phyloP scores from a whole-genome alignment of 2,113 vertebrate species.

The Boulengeromyrus knoepffleri region DNA sequence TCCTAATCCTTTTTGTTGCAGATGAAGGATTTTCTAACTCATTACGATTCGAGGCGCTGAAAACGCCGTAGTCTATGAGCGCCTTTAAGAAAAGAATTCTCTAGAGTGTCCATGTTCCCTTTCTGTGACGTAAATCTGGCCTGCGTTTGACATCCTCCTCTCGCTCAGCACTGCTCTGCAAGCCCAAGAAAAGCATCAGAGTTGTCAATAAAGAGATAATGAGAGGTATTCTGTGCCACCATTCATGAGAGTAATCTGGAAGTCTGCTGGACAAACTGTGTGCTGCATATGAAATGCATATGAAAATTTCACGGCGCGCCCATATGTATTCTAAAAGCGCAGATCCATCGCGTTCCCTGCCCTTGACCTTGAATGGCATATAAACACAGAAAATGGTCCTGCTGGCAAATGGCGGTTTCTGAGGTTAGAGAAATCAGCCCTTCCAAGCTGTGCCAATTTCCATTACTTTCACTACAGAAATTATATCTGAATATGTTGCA shows the following conservation, averaged over 20 bases:
- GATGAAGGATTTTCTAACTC: constrained; percentile 74
- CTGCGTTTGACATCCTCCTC: background rate
- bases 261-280: background rate
- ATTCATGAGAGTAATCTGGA: background rate
- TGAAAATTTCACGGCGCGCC: background rate
- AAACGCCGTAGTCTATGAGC: constrained; percentile 63
- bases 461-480: background rate
- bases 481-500: background rate
- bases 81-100: constrained; percentile 51
- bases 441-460: background rate
- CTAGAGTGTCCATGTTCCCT: constrained; percentile 55
- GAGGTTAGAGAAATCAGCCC: background rate
- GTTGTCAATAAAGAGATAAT: background rate
- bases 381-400: background rate
- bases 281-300: background rate
- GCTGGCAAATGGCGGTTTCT: background rate
- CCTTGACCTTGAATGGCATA: background rate
- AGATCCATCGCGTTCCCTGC: background rate
- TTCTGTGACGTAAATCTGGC: constrained; percentile 26
- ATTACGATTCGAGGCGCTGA: constrained; percentile 75
- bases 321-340: background rate
- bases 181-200: background rate
- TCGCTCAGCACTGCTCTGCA: constrained; percentile 30
- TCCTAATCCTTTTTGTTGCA: constrained; percentile 70
- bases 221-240: background rate